Evolutionary conservation across 2,797 vertebrate species (phyloP).

Genomic region (Selene dorsalis): DNA sequence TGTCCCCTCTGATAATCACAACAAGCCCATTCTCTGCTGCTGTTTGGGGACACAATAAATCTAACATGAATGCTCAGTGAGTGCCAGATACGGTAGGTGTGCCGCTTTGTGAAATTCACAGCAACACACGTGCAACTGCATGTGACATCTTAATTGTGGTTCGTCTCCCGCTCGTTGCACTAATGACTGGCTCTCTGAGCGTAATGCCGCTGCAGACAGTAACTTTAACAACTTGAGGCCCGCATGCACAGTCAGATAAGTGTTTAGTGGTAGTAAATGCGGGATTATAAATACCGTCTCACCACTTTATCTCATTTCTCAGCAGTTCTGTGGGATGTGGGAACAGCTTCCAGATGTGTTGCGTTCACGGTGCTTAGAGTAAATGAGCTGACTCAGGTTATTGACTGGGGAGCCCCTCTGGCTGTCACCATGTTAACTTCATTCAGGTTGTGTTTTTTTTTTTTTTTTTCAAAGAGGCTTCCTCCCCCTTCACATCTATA

Average conservation of each 20-base stretch:
- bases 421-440: constrained; percentile 45
- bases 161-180: constrained; percentile 68
- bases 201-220: constrained; percentile 66
- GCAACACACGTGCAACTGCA: constrained; percentile 41
- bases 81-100: constrained; percentile 24
- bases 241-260: constrained; percentile 72
- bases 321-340: constrained; percentile 71
- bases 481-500: not conserved
- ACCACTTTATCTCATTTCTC: constrained; percentile 72
- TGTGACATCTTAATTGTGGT: constrained; percentile 61
- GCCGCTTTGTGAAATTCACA: constrained; percentile 18
- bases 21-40: constrained; percentile 44
- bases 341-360: constrained; percentile 81
- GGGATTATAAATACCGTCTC: constrained; percentile 78
- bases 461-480: constrained; percentile 27
- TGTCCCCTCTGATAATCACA: constrained; percentile 56
- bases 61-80: constrained; percentile 11
- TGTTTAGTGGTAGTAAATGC: constrained; percentile 72
- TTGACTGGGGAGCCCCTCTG: constrained; percentile 63
- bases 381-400: constrained; percentile 79
- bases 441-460: not conserved
- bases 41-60: constrained; percentile 43
- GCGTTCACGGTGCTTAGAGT: constrained; percentile 43
- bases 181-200: constrained; percentile 76
- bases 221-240: constrained; percentile 76